Conservation (phyloP, 2,888 invertebrate species). For the Bombylius major region DNA sequence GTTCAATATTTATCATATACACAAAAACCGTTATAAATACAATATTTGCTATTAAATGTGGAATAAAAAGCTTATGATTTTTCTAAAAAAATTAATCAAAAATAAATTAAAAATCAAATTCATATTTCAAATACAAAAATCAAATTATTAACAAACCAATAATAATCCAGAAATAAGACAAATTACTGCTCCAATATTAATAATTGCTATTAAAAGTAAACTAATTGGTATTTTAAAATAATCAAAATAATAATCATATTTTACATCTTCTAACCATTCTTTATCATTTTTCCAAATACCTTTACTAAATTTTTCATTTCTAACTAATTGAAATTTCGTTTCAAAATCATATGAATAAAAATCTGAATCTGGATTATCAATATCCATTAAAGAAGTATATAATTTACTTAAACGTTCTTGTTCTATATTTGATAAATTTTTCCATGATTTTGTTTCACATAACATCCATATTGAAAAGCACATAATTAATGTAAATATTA, state of each 20-base stretch:
- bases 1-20: background rate
- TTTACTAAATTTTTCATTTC: background rate
- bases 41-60: background rate
- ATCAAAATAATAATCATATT: background rate
- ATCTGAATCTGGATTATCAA: background rate
- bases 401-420: background rate
- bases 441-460: background rate
- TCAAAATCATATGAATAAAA: background rate
- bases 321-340: background rate
- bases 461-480: background rate
- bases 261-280: background rate
- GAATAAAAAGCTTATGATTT: background rate
- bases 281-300: background rate
- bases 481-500: background rate
- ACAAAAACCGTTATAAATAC: background rate
- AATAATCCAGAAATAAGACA: background rate
- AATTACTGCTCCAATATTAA: background rate
- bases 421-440: background rate
- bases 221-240: background rate
- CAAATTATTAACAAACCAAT: background rate
- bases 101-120: no score
- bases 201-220: background rate
- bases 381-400: background rate
- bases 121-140: no score
- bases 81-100: no score